These are phyloP conservation scores for Crotalus horridus DNA, from an alignment of 2,113 vertebrate species.

Conservation along the genomic window DNA sequence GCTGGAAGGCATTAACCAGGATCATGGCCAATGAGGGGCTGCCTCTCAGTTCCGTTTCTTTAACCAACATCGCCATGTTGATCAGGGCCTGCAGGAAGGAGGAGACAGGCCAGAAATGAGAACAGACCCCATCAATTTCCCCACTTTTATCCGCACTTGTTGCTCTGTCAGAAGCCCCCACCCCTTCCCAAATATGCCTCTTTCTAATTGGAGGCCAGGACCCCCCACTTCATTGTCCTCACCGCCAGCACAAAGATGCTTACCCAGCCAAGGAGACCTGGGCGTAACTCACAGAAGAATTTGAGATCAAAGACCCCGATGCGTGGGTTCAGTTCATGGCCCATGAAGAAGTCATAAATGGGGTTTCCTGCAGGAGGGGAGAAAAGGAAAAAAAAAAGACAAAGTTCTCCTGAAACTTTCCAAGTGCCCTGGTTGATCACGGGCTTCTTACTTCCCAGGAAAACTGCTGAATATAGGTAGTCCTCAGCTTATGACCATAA, in stretches of 20 bases:
- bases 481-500: no score
- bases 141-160: background rate
- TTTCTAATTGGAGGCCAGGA: no score
- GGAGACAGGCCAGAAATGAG: background rate
- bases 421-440: no score
- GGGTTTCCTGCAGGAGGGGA: slow-evolving; percentile 71
- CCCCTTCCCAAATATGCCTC: background rate
- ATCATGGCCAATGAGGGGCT: slow-evolving; percentile 84
- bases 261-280: slow-evolving; percentile 91
- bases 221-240: background rate
- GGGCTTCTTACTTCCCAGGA: no score
- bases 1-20: slow-evolving; percentile 84
- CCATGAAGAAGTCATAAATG: slow-evolving; percentile 88
- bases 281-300: slow-evolving; percentile 88
- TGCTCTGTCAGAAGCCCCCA: background rate
- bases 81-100: slow-evolving; percentile 54
- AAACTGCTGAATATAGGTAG: no score
- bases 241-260: rapidly evolving
- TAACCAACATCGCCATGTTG: slow-evolving; percentile 83
- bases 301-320: slow-evolving; percentile 84
- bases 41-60: slow-evolving; percentile 78
- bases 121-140: background rate
- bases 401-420: background rate
- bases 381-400: rapidly evolving
- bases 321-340: slow-evolving; percentile 87